These are phyloP conservation scores for Brachyhypopomus occidentalis DNA, from an alignment of 2,113 vertebrate genomes.

Conservation along the genomic window DNA sequence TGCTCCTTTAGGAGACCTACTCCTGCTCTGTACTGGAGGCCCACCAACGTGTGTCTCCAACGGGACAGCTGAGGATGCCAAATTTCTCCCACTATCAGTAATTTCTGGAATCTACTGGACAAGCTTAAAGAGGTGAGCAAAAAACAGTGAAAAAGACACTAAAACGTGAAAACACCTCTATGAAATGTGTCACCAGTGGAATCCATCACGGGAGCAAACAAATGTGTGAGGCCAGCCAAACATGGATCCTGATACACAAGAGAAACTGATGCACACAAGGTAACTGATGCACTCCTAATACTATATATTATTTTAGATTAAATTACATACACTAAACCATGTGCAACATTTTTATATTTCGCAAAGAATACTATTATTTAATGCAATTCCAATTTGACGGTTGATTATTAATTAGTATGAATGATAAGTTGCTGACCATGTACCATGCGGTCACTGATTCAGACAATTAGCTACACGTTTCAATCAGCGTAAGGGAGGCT, in stretches of 20 bases:
- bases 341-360: too few species aligned
- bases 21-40: slow-evolving; percentile 21
- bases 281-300: too few species aligned
- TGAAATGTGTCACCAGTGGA: too few species aligned
- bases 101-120: background rate
- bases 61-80: slow-evolving; percentile 28
- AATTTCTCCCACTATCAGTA: slow-evolving; percentile 39
- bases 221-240: too few species aligned
- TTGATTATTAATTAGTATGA: background rate
- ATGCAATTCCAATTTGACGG: too few species aligned
- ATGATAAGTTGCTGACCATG: background rate
- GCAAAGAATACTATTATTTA: too few species aligned
- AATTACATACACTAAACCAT: too few species aligned
- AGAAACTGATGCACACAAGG: too few species aligned
- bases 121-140: background rate
- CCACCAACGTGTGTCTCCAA: background rate
- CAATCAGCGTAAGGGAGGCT: background rate
- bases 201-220: too few species aligned
- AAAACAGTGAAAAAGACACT: background rate
- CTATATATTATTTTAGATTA: too few species aligned
- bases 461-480: slow-evolving; percentile 8
- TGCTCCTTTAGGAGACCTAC: slow-evolving; percentile 4
- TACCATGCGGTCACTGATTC: background rate
- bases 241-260: too few species aligned
- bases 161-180: too few species aligned